Base-by-base conservation (phyloP, 2,797 vertebrate genomes). In the Rhinichthys osculus region DNA sequence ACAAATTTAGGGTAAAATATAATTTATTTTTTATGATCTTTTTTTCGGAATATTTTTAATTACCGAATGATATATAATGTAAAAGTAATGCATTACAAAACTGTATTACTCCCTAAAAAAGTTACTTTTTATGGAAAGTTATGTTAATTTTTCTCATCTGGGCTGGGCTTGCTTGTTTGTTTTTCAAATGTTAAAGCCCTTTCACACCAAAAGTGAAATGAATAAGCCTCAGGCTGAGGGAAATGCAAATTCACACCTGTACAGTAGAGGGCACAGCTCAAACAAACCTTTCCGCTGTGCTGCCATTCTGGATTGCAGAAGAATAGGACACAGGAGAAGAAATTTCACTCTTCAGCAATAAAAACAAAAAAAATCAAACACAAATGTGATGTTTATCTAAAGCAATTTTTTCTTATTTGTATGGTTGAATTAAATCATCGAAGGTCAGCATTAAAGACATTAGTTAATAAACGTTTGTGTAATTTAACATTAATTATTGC, bases 231-330 rank as follows among this genome's bases (percentile, higher is more conserved):
- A 16, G 62, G 27, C 64, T 33, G 14, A 66, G 30, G 30, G 64
- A 66, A 66, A 17, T 33, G 64, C 64, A 66, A 66, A 17, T 66
- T 66, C 64, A 66, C 64, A 66, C 30, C 27, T 66, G 64, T 66
- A 33, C 6, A 66, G 64, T 66, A 33, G 64, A 66, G 64, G 64
- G 30, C 64, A 17, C 64, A 66, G 27, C 64, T 66, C 64, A 66
- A 66, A 66, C 64, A 66, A 66, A 66, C 64, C 64, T 33, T 66
- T 17, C 27, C 14, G 64, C 64, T 66, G 30, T 66, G 64, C 30
- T 66, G 64, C 64, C 64, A 33, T 66, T 66, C 64, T 66, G 30
- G 30, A 66, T 66, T 33, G 64, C 64, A 66, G 30, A 66, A 66
- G 64, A 33, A 66, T 66, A 66, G 64, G 64, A 66, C 30, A 17